A percentile compares a stretch with the other conserved stretches of the same genome.
Evolutionary conservation across 2,113 vertebrate genomes (phyloP).

Genomic region (Struthio camelus): DNA sequence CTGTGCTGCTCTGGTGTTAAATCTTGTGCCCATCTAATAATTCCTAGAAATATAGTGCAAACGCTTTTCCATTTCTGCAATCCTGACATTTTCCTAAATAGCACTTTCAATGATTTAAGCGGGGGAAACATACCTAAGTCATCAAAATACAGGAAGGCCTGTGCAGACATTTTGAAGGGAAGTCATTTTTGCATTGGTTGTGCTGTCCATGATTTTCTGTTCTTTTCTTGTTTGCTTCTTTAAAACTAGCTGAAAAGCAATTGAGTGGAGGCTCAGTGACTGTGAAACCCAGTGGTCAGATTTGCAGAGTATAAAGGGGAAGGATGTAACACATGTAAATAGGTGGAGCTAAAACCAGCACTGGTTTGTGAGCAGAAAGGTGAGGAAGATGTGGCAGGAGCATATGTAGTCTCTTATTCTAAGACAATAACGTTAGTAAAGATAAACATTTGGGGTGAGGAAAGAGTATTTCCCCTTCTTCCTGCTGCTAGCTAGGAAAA

Average conservation of each 20-base stretch:
- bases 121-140: neutral
- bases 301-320: neutral
- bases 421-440: neutral
- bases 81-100: neutral
- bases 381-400: neutral
- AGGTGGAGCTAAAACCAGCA: neutral
- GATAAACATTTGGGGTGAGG: slow-evolving; percentile 26
- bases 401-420: neutral
- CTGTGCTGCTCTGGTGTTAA: neutral
- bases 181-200: neutral
- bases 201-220: neutral
- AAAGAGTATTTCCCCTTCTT: slow-evolving; percentile 43
- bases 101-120: neutral
- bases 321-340: neutral
- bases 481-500: slow-evolving; percentile 44
- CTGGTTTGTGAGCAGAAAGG: neutral
- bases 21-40: neutral
- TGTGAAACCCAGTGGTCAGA: neutral
- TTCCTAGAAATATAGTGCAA: neutral
- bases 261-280: neutral
- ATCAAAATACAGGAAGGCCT: neutral
- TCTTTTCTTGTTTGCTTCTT: neutral
- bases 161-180: rapidly evolving
- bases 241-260: neutral
- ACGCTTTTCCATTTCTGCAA: neutral